Evolutionary conservation across 2,888 invertebrate genomes (phyloP), one percentile per base, ranked within the genome.

Genomic region (Rotaria magnacalcarata): DNA sequence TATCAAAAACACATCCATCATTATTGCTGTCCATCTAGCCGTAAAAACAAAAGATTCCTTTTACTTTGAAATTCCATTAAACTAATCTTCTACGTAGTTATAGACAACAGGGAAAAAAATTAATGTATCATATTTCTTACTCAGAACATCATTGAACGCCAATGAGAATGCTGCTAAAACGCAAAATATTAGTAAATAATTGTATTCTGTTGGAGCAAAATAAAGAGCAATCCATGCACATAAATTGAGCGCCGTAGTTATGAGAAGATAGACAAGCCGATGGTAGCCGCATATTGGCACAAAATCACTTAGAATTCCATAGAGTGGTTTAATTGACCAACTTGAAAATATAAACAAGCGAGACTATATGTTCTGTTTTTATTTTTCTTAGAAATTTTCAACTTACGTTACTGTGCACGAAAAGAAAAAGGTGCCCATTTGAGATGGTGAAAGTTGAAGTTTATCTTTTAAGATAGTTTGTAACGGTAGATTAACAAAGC

Each of bases 291-390:
- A 80, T 24, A 80, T 80, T 2, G 80, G 80, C 19, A 80, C 80
- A 80, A 43, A 80, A 47, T 80, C 80, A 80, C 47, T 80, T 0
- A 80, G 80, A 80, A 67, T 47, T n/a, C 80, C 80, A 80, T 80
- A 80, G 4, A 47, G 24, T 21, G 80, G 67, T 67, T 67, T 67
- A 6, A 80, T 80, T 24, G 80, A 80, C 80, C 80, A 67, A 7
- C 80, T 80, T 2, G 5, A 67, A 24, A 67, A 67, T 34, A 27
- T 19, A 67, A 67, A 60, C 8, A 2, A 27, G n/a, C n/a, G 10
- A 27, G 24, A n/a, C 27, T 27, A 27, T 27, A 27, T 16, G 3
- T 10, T 60, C 11, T 16, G 2, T 60, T 27, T 60, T n/a, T 60
- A n/a, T n/a, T 2, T n/a, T 27, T 16, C 4, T 27, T 11, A 60